Conservation (phyloP, 37 sponge, comb jelly and placozoan species). For the Beroe forskalii region DNA sequence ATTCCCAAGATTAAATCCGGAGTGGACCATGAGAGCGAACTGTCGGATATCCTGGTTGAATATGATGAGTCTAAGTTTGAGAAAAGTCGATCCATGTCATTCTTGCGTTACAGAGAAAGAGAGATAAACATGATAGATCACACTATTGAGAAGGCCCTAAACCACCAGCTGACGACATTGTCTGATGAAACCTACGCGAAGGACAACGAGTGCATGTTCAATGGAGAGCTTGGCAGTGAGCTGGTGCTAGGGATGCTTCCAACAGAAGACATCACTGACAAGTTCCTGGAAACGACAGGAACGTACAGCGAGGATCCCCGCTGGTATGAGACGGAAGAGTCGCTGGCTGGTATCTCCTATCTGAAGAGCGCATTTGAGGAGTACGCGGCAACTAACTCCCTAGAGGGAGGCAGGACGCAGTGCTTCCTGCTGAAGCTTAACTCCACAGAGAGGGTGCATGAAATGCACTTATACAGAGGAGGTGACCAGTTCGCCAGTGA, state of each 20-base stretch:
- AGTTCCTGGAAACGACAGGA: background rate
- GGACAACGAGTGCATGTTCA: slow-evolving; percentile 59
- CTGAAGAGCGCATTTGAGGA: slow-evolving; percentile 11
- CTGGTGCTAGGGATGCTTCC: slow-evolving; percentile 8
- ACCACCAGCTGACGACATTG: background rate
- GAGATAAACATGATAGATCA: background rate
- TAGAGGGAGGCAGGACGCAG: slow-evolving; percentile 4
- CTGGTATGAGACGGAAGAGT: background rate
- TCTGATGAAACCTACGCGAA: slow-evolving; percentile 4
- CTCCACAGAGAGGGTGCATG: background rate
- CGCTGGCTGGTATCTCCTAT: background rate
- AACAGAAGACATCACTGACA: background rate
- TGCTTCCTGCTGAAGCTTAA: slow-evolving; percentile 37
- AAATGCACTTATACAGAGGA: background rate
- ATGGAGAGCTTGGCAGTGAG: background rate
- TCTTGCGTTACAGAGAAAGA: background rate
- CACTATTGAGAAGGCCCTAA: background rate
- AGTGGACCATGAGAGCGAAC: background rate
- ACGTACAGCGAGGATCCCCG: background rate
- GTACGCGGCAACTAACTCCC: background rate
- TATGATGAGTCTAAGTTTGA: background rate
- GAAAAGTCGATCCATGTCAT: background rate
- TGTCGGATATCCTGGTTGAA: background rate
- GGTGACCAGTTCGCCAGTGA: background rate
- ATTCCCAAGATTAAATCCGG: background rate